Evolutionary conservation across 2,113 vertebrate species (phyloP).

Genomic region (Campylomormyrus tamandua): DNA sequence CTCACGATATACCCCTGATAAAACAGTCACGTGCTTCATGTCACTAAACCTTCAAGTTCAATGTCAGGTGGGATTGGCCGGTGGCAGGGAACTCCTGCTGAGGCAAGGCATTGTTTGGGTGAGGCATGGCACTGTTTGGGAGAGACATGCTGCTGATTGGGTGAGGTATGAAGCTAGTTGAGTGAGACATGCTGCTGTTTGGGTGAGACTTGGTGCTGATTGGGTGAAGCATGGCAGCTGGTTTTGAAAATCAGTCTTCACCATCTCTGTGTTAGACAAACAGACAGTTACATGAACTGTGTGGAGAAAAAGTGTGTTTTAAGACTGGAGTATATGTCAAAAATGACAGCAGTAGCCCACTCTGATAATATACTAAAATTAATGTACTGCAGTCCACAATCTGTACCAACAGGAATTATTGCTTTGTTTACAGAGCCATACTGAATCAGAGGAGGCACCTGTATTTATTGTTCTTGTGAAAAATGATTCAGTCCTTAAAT

Average conservation of each 20-base stretch:
- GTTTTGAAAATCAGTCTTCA: not conserved
- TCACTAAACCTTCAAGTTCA: not conserved
- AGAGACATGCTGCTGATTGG: not conserved
- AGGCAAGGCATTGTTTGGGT: too few relatives aligned
- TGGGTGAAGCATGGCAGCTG: not conserved
- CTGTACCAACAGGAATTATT: not conserved
- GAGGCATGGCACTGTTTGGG: too few relatives aligned
- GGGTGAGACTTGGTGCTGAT: too few relatives aligned
- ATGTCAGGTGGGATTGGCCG: not conserved
- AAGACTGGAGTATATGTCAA: too few relatives aligned
- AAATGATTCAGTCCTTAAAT: not conserved
- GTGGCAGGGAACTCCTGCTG: not conserved
- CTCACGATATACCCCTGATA: not conserved
- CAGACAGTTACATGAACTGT: too few relatives aligned
- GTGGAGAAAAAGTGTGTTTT: too few relatives aligned
- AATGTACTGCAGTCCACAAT: not conserved
- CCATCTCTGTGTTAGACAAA: too few relatives aligned
- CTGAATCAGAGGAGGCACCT: not conserved
- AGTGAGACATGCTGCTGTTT: not conserved
- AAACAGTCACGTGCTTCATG: not conserved
- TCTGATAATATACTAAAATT: not conserved
- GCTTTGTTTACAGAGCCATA: not conserved
- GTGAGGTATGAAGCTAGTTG: not conserved
- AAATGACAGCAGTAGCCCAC: not conserved
- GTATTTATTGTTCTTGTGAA: not conserved